Conservation (phyloP, 2,888 invertebrate species). For the Tenthredo amoena region DNA sequence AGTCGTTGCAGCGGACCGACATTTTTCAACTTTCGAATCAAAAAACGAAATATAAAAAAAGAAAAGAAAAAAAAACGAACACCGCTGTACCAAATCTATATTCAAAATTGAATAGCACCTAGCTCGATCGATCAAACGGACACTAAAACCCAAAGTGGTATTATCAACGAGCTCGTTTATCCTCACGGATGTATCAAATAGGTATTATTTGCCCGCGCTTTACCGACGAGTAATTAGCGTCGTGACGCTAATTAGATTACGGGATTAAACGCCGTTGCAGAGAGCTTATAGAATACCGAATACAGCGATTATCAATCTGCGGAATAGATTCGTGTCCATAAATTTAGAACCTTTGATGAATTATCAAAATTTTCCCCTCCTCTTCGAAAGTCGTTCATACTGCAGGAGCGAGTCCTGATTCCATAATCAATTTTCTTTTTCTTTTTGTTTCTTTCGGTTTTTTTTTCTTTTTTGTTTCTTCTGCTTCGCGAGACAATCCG, state of each 20-base stretch:
- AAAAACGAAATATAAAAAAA: neutral
- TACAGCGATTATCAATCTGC: neutral
- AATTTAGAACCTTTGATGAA: neutral
- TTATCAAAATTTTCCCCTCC: neutral
- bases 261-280: conserved; percentile 7
- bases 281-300: neutral
- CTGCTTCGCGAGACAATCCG: neutral
- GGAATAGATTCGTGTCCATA: neutral
- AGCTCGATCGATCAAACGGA: neutral
- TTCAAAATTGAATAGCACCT: neutral
- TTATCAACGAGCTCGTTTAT: neutral
- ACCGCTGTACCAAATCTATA: neutral
- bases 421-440: neutral
- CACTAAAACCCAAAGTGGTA: conserved; percentile 11
- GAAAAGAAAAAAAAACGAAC: neutral
- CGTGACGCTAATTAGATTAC: conserved; percentile 16
- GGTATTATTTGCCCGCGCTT: conserved; percentile 4
- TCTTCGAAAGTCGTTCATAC: neutral
- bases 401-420: neutral
- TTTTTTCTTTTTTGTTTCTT: neutral
- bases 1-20: neutral
- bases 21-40: neutral
- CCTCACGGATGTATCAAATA: neutral
- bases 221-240: conserved; percentile 12
- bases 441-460: neutral